Base-by-base conservation (phyloP, 1,140 invertebrate genomes). In the Drosophila malerkotliana region DNA sequence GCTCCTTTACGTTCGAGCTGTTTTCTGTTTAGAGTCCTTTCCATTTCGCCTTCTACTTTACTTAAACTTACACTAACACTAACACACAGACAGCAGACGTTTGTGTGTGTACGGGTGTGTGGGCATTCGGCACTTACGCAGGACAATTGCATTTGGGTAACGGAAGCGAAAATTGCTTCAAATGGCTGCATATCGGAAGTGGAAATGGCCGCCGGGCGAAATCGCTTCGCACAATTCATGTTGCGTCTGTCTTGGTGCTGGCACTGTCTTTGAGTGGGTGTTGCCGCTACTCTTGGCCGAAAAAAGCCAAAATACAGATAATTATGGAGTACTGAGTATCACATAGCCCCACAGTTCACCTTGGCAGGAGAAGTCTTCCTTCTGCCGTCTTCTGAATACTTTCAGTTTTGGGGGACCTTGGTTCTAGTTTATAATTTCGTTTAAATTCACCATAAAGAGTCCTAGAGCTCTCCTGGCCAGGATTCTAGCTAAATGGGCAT, bases 101-200 rank as follows among this genome's bases (percentile, higher is more conserved):
- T 28, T 34, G 4, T 58, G 24, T 59, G 15, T 44, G 26, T 24
- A 3, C 24, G 24, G 24, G 15, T 28, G 51, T 24, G 8, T 62
- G 48, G 71, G n/a, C 55, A 18, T 57, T 44, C 54, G 74, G 37
- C 63, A 74, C 58, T 79, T 62, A 63, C 78, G 62, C 58, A 73
- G 61, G 68, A 81, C 79, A 81, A 81, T 81, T 61, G 78, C 78
- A 81, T 67, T 80, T 75, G 71, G 60, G 66, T 72, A 81, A 67
- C 77, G 77, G 78, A 81, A 68, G 68, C 61, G 78, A 81, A 81
- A 76, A 81, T 81, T 81, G 61, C 78, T 68, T 63, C 64, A 81
- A 81, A 81, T 81, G 78, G 67, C 61, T 79, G 76, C 69, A 73
- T 61, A 79, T 79, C 77, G 77, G 76, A 79, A 67, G 63, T 67